A percentile compares a stretch with the other conserved stretches of the same genome.
Evolutionary conservation across 2,888 invertebrate species (phyloP).

Genomic region (Drosophila picticornis): DNA sequence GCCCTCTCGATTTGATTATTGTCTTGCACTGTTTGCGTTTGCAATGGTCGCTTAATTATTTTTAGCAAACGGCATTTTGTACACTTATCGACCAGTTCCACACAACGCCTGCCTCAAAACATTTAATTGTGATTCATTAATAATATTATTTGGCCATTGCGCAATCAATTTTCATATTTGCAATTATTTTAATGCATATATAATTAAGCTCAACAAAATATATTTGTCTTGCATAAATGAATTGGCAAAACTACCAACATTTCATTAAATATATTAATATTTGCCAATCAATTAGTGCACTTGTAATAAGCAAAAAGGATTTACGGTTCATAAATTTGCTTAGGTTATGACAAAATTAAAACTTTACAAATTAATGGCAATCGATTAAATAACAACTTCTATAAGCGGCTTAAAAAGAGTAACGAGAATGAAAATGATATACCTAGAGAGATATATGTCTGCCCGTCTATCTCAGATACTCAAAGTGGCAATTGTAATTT

Average conservation of each 20-base stretch:
- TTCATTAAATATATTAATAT: slow-evolving; percentile 29
- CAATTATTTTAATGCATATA: slow-evolving; percentile 26
- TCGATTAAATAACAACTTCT: background rate
- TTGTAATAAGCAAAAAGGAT: background rate
- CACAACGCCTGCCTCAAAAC: background rate
- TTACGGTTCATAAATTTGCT: too few species aligned
- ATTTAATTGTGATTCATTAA: slow-evolving; percentile 56
- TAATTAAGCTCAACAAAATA: slow-evolving; percentile 22
- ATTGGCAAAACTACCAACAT: slow-evolving; percentile 15
- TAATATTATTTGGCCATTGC: slow-evolving; percentile 21
- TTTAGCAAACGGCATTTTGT: slow-evolving; percentile 47
- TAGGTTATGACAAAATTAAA: background rate
- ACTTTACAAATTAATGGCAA: background rate
- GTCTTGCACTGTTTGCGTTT: slow-evolving; percentile 49
- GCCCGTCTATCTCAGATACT: background rate
- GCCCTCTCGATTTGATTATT: slow-evolving; percentile 33
- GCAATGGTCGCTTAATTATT: slow-evolving; percentile 71
- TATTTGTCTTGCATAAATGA: slow-evolving; percentile 33
- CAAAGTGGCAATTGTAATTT: background rate
- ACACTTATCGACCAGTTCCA: slow-evolving; percentile 19
- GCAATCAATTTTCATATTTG: slow-evolving; percentile 44
- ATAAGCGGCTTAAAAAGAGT: background rate
- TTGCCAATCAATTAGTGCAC: background rate
- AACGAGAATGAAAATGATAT: too few species aligned
- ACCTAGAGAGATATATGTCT: background rate